These are phyloP conservation scores for Drosophila atripex DNA, from an alignment of 2,888 invertebrate genomes.

Conservation along the genomic window DNA sequence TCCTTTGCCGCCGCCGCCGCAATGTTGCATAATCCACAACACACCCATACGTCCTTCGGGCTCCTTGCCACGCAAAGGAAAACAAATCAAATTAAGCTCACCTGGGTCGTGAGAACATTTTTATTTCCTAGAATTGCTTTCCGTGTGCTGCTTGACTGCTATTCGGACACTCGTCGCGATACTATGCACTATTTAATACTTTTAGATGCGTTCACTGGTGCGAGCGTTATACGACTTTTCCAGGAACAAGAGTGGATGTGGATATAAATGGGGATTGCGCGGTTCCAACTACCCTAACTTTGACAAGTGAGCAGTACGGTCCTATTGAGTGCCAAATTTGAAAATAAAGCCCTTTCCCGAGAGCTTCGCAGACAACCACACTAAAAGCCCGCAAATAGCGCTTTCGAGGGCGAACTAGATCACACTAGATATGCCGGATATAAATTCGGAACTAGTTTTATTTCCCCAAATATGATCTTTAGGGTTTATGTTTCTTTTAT, in stretches of 20 bases:
- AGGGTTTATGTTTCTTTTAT: too few species aligned
- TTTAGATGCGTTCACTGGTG: conserved; percentile 4
- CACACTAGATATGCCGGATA: too few species aligned
- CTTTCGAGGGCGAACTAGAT: too few species aligned
- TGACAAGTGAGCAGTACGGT: background rate
- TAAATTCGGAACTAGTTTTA: too few species aligned
- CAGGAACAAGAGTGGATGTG: conserved; percentile 2
- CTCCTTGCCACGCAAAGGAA: conserved; percentile 10
- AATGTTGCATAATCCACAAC: conserved; percentile 63
- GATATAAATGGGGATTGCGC: background rate
- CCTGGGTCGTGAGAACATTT: conserved; percentile 82
- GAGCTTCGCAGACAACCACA: background rate
- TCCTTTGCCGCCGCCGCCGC: background rate
- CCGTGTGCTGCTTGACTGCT: conserved; percentile 3
- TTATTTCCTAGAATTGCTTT: conserved; percentile 59
- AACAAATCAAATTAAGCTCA: conserved; percentile 57
- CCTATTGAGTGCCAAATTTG: conserved; percentile 2
- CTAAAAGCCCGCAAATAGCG: conserved; percentile 33
- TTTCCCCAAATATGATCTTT: too few species aligned
- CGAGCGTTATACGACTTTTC: background rate
- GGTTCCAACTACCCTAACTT: conserved; percentile 1
- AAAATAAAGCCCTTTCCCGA: background rate
- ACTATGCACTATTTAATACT: conserved; percentile 45
- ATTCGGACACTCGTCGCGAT: background rate
- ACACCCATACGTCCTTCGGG: conserved; percentile 10